Base-by-base conservation (phyloP, 2,888 invertebrate genomes). In the Psylliodes chrysocephalus region DNA sequence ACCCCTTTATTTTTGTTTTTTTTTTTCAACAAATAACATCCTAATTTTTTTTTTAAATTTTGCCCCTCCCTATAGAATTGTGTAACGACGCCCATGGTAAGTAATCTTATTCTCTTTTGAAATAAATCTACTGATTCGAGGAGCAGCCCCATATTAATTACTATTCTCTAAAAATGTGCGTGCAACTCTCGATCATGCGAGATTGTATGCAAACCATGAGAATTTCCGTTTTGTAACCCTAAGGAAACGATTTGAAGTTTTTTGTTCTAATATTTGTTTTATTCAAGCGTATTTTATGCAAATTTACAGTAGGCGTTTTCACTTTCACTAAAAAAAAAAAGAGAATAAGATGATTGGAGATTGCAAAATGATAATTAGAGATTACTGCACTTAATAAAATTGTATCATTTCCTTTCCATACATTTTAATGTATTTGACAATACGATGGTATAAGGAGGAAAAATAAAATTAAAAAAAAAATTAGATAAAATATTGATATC, bases 321-420 rank as follows among this genome's bases (percentile, higher is more conserved):
- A 52, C 52, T 52, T 52, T 52, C 38, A 17, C 52, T 33, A 18
- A 38, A 38, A 52, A 19, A 52, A 17, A n/a, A n/a, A n/a, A n/a
- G n/a, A n/a, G n/a, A n/a, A n/a, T n/a, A n/a, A n/a, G n/a, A n/a
- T n/a, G 38, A 33, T 52, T 18, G 10, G 28, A 49, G 17, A 52
- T 52, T 52, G 38, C 38, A 12, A 35, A 38, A 12, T 38, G 22
- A 52, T 10, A 49, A 49, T 49, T 51, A 51, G 46, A 22, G 46
- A 22, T 22, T 14, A 46, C 12, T 22, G 46, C 19, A 46, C 22
- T 46, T 22, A 25, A 46, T 46, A 46, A 19, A 44, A 17, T 6
- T 44, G 8, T 10, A 3, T 44, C 44, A 7, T 44, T 44, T 44
- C 44, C 44, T 19, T 7, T 44, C n/a, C n/a, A n/a, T n/a, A n/a